Percentiles rank a stretch among this genome's conserved stretches.
Evolutionary conservation across 2,113 vertebrate species (phyloP).

Genomic region (Nerophis ophidion): DNA sequence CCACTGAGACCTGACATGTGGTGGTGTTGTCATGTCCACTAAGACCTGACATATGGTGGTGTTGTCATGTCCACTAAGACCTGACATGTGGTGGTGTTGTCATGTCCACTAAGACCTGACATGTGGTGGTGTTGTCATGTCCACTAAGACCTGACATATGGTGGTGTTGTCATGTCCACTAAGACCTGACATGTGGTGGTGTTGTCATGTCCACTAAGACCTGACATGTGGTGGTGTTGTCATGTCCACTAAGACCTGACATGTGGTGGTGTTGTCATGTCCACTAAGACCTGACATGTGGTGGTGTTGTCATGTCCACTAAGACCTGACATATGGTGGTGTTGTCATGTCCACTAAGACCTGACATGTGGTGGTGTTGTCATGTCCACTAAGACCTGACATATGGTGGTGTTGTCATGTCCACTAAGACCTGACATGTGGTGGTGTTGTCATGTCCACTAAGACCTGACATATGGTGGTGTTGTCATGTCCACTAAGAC

Average conservation of each 20-base stretch:
- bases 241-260: background rate
- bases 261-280: background rate
- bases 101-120: background rate
- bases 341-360: background rate
- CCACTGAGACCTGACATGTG: too few species aligned
- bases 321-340: too few species aligned
- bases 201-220: background rate
- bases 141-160: too few species aligned
- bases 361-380: background rate
- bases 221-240: background rate
- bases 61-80: background rate
- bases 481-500: background rate
- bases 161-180: background rate
- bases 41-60: too few species aligned
- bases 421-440: too few species aligned
- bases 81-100: background rate
- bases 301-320: background rate
- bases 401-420: background rate
- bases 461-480: too few species aligned
- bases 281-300: too few species aligned
- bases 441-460: background rate
- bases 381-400: background rate
- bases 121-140: background rate
- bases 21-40: background rate
- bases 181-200: too few species aligned